Evolutionary conservation across 1,140 invertebrate genomes (phyloP), one percentile per base, ranked within the genome.

Genomic region (Heterodera carotae): DNA sequence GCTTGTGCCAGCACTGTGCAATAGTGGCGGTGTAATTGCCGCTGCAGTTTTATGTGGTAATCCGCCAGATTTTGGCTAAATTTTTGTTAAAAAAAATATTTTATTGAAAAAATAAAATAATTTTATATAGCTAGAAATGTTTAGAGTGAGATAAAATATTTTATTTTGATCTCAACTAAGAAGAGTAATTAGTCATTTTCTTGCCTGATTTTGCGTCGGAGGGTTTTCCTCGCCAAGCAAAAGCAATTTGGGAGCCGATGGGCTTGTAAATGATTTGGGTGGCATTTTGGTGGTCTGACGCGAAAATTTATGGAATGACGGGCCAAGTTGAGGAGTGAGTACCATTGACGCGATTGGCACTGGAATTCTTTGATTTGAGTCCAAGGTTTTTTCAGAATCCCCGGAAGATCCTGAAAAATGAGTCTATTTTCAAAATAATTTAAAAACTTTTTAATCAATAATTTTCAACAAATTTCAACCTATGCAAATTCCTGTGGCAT

Each of bases 401-500:
- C 18, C 33, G n/a, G 78, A 64, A 22, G 77, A 53, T 3, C 56
- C 29, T 70, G 69, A 78, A 33, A 75, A 76, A n/a, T n/a, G n/a
- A n/a, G n/a, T n/a, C n/a, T n/a, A n/a, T n/a, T 68, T 34, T 7
- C 0, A n/a, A 5, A 79, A 67, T 7, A 25, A n/a, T 27, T 56
- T 4, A 33, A 31, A 81, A 31, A 39, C 18, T 25, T 53, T 18
- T 53, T 39, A 39, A 39, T 39, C 36, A 39, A 39, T 10, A 39
- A 39, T 39, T 39, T 39, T 39, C 36, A 39, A 39, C 4, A 39
- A 39, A 39, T 39, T 39, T 39, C 8, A 36, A 80, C 77, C 72
- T 27, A 64, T 69, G 80, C 83, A 84, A 29, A 70, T 60, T 39
- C 84, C 82, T 4, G 83, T 84, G 36, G 59, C 18, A 36, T 84